Base-by-base conservation (phyloP, 2,888 invertebrate species). In the Coecobrya sp. region DNA sequence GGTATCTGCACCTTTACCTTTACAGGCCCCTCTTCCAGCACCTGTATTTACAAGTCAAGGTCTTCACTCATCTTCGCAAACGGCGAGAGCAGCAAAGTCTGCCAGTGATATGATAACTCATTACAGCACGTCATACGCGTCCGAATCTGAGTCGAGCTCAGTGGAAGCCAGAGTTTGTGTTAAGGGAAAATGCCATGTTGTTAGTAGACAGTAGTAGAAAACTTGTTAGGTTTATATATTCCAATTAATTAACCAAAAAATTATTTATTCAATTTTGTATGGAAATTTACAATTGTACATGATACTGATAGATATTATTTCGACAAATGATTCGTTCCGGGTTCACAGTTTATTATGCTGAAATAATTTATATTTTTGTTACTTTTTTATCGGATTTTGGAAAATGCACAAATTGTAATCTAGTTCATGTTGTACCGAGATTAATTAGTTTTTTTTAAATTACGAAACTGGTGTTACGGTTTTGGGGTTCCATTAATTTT, bases 111-210 rank as follows among this genome's bases (percentile, higher is more conserved):
- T 92, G 81, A 79, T 85, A 13, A 65, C 62, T 2, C 91, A 86
- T 55, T 91, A 91, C 45, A 45, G 42, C 11, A 91, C 91, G 0
- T 91, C 91, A 0, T 86, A 19, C 73, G 45, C 62, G 2, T 59
- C 91, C 16, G 76, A 86, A 5, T 86, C 86, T 5, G 86, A 76
- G 65, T 79, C 88, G 30, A 76, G 86, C 36, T 93, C 94, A 16
- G 88, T 94, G 16, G 95, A 95, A 89, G 89, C 95, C 19, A 93
- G 89, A 86, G 95, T 95, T 10, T 95, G 95, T 52, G 89, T 95
- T 16, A 87, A 93, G 70, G 95, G 95, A 85, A 93, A 93, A 22
- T 95, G 95, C 70, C 87, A 94, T 93, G 88, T 94, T 79, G 94
- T 95, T n/a, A 92, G 94, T 49, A 93, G 90, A 42, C 91, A 94